Conservation (phyloP, 64 coral and sea anemone species). For the Exaiptasia diaphana region DNA sequence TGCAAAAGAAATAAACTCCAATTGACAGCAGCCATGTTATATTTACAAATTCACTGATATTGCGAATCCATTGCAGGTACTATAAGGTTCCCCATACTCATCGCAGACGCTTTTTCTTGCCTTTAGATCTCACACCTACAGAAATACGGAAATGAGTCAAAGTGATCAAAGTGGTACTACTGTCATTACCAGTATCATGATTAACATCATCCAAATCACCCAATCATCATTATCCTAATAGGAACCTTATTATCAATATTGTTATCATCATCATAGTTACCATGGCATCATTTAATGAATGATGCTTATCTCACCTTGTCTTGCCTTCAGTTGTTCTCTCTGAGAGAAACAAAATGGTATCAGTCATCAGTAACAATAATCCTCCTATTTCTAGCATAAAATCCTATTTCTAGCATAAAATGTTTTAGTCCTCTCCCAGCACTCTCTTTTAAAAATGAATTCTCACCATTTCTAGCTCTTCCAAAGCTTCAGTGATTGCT, state of each 20-base stretch:
- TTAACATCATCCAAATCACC: too few relatives aligned
- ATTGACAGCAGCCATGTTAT: too few relatives aligned
- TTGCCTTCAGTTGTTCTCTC: slow-evolving; percentile 72
- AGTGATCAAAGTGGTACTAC: background rate
- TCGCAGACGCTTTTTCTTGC: slow-evolving; percentile 77
- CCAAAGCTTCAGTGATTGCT: slow-evolving; percentile 89
- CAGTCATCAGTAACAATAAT: background rate
- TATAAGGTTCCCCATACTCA: too few relatives aligned
- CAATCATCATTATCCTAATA: too few relatives aligned
- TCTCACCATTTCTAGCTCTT: slow-evolving; percentile 84
- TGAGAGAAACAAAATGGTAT: slow-evolving; percentile 25
- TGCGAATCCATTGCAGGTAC: too few relatives aligned
- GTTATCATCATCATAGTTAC: too few relatives aligned
- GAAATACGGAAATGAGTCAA: background rate
- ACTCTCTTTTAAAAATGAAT: background rate
- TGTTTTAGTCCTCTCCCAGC: background rate
- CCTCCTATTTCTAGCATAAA: background rate
- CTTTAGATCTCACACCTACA: slow-evolving; percentile 44
- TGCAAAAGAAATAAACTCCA: too few relatives aligned
- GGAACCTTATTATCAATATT: too few relatives aligned
- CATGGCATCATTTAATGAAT: too few relatives aligned
- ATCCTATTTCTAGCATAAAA: background rate
- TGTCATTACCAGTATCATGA: too few relatives aligned
- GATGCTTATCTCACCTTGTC: too few relatives aligned
- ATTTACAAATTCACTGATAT: too few relatives aligned